These are phyloP conservation scores for Epistrophella euchroma DNA, from an alignment of 2,888 invertebrate genomes.

Conservation along the genomic window DNA sequence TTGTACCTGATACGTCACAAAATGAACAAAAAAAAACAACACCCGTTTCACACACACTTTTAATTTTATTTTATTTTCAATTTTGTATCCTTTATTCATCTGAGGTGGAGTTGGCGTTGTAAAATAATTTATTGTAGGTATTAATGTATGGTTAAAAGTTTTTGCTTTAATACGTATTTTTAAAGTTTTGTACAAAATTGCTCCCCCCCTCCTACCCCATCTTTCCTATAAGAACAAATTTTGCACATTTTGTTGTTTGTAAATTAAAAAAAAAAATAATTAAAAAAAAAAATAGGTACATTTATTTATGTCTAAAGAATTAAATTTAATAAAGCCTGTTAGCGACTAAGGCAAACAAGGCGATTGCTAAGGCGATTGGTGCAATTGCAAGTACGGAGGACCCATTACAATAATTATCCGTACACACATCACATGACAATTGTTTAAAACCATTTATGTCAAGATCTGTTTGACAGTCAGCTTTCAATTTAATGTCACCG, in stretches of 20 bases:
- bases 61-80: no score
- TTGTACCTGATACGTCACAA: no score
- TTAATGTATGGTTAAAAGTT: no score
- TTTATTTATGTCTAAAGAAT: constrained; percentile 55
- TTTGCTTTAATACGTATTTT: no score
- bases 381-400: constrained; percentile 76
- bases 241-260: constrained; percentile 26
- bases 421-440: constrained; percentile 81
- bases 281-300: constrained; percentile 41
- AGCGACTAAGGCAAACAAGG: constrained; percentile 79
- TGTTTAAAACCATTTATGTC: constrained; percentile 79
- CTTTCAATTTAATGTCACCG: constrained; percentile 79
- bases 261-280: constrained; percentile 29
- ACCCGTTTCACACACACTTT: no score
- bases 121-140: no score
- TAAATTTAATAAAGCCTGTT: constrained; percentile 80
- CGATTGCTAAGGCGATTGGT: constrained; percentile 79
- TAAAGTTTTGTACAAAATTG: no score
- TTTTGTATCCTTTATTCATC: no score
- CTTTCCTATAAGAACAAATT: no score
- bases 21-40: no score
- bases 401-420: constrained; percentile 80
- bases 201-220: no score
- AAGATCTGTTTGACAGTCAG: constrained; percentile 80
- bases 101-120: no score